Percentiles rank a stretch among this genome's conserved stretches.
These are phyloP conservation scores for Ramphastos sulfuratus DNA, from an alignment of 2,113 vertebrate species.

Conservation along the genomic window DNA sequence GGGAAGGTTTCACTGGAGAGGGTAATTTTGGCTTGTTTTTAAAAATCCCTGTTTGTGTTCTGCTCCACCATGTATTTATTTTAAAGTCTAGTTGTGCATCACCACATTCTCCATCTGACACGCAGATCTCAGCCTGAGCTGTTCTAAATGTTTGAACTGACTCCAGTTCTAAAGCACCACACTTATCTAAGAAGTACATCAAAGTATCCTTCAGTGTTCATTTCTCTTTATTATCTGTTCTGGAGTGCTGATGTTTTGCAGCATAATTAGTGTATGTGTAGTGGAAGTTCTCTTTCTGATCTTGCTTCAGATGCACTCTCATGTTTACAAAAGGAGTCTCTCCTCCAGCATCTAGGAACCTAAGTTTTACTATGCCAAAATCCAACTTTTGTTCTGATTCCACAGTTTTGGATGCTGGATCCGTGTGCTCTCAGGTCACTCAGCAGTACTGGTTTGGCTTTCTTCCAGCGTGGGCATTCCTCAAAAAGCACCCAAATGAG, in stretches of 20 bases:
- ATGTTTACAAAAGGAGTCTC: background rate
- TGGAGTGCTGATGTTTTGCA: slow-evolving; percentile 12
- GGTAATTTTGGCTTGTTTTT: background rate
- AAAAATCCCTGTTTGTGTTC: background rate
- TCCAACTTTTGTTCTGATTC: background rate
- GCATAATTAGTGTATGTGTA: background rate
- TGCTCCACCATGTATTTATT: slow-evolving; percentile 41
- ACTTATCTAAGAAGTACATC: slow-evolving; percentile 65
- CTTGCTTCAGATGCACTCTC: background rate
- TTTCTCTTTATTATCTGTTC: slow-evolving; percentile 64
- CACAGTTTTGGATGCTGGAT: background rate
- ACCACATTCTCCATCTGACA: slow-evolving; percentile 61
- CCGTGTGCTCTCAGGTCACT: background rate
- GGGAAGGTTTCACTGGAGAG: background rate
- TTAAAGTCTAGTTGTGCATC: slow-evolving; percentile 44
- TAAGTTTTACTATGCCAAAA: background rate
- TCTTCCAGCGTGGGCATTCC: background rate
- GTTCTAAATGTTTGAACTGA: slow-evolving; percentile 44
- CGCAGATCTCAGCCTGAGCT: slow-evolving; percentile 32
- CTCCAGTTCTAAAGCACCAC: slow-evolving; percentile 53
- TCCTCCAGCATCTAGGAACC: background rate
- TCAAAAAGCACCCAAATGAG: background rate
- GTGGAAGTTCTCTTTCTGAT: slow-evolving; percentile 19
- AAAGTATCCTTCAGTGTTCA: slow-evolving; percentile 43
- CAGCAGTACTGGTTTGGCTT: background rate